phyloP scores from a whole-genome alignment of 2,888 invertebrate species.

The Argyra leucocephala region DNA sequence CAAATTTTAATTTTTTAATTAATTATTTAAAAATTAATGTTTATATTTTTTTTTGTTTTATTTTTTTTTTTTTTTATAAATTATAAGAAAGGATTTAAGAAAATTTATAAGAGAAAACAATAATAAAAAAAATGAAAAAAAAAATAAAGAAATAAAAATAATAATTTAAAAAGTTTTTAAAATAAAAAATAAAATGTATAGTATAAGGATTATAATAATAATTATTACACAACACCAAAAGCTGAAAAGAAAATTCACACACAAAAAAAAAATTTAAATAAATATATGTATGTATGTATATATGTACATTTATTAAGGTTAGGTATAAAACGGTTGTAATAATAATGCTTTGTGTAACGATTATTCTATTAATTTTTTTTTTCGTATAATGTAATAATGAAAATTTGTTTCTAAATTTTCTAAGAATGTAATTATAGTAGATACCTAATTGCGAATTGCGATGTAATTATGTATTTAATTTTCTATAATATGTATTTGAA shows the following conservation, averaged over 20 bases:
- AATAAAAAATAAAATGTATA: background rate
- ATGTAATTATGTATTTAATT: no score
- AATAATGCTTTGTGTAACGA: no score
- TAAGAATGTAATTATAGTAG: no score
- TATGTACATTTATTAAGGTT: no score
- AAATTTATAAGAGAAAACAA: background rate
- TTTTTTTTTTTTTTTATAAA: no score
- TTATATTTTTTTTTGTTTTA: background rate
- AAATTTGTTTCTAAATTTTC: no score
- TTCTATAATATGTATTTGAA: no score
- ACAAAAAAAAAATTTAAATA: background rate
- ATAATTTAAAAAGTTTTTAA: background rate
- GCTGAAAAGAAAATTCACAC: background rate
- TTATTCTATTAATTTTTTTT: no score
- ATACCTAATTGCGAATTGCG: no score
- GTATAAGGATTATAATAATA: background rate
- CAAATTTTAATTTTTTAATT: background rate
- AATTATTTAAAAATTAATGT: background rate
- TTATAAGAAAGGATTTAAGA: background rate
- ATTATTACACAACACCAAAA: background rate
- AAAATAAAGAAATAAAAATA: background rate
- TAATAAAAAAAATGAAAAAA: background rate
- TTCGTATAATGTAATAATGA: no score
- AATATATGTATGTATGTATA: background rate
- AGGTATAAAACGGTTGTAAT: no score